A percentile compares a stretch with the other conserved stretches of the same genome.
Evolutionary conservation across 2,797 vertebrate species (phyloP).

Genomic region (Bradypus variegatus): DNA sequence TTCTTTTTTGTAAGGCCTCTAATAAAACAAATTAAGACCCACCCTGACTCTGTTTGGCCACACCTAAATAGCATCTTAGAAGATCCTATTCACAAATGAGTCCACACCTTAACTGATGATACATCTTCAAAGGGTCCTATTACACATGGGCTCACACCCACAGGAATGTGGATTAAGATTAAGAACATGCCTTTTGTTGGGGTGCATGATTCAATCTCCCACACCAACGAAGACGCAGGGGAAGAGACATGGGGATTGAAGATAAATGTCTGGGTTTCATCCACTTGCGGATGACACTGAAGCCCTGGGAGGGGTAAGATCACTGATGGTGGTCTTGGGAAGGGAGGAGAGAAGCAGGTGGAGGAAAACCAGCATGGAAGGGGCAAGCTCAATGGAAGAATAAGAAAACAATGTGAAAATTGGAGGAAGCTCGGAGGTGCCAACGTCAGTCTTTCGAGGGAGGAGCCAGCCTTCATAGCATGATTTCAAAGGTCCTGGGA

Average conservation of each 20-base stretch:
- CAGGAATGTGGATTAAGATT: too few species aligned
- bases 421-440: background rate
- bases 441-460: background rate
- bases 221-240: background rate
- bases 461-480: background rate
- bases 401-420: background rate
- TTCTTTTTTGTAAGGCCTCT: too few species aligned
- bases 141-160: too few species aligned
- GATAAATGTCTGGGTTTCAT: background rate
- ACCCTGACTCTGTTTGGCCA: too few species aligned
- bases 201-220: too few species aligned
- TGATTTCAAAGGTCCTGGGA: background rate
- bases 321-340: background rate
- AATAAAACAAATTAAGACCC: too few species aligned
- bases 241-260: background rate
- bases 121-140: too few species aligned
- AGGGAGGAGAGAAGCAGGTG: background rate
- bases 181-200: too few species aligned
- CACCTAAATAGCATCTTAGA: too few species aligned
- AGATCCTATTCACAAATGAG: too few species aligned
- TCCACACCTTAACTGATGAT: too few species aligned
- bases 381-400: background rate
- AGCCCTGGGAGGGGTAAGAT: background rate
- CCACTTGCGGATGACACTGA: background rate
- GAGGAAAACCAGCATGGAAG: background rate